phyloP scores from a whole-genome alignment of 2,888 invertebrate species.

The Emmelina monodactyla region DNA sequence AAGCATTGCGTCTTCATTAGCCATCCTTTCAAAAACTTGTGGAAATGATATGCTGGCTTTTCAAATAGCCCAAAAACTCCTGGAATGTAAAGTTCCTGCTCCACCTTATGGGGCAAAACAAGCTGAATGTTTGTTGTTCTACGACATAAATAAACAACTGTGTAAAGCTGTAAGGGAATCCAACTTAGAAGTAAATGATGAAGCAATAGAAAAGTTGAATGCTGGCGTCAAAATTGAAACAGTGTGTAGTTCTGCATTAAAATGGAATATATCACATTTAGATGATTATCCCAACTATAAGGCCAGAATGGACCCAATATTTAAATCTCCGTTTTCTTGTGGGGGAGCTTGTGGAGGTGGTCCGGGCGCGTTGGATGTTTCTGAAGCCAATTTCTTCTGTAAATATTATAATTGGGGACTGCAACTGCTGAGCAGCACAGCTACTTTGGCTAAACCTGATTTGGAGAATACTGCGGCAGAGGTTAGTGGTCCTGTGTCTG shows the following conservation, averaged over 20 bases:
- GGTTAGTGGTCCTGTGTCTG: too few species aligned
- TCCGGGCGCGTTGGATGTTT: constrained; percentile 22
- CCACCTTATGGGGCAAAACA: too few species aligned
- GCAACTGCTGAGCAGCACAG: too few species aligned
- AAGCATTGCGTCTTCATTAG: too few species aligned
- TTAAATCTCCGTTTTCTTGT: constrained; percentile 26
- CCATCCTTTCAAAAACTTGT: too few species aligned
- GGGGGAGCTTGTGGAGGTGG: constrained; percentile 36
- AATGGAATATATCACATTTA: constrained; percentile 33
- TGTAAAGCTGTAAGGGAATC: constrained; percentile 26
- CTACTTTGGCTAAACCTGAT: too few species aligned
- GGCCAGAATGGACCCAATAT: constrained; percentile 22
- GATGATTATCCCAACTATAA: constrained; percentile 23
- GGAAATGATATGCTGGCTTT: too few species aligned
- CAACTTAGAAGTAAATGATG: constrained; percentile 23
- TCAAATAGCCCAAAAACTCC: too few species aligned
- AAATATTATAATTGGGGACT: constrained; percentile 48
- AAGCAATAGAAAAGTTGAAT: constrained; percentile 24
- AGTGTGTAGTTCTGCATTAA: constrained; percentile 29
- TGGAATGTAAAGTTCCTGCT: too few species aligned
- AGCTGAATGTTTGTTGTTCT: constrained; percentile 43
- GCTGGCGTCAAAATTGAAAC: constrained; percentile 25
- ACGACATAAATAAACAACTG: constrained; percentile 42
- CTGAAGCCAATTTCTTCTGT: constrained; percentile 38
- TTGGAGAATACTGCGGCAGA: too few species aligned